These are phyloP conservation scores for Sisor rabdophorus DNA, from an alignment of 2,113 vertebrate genomes.

Conservation along the genomic window DNA sequence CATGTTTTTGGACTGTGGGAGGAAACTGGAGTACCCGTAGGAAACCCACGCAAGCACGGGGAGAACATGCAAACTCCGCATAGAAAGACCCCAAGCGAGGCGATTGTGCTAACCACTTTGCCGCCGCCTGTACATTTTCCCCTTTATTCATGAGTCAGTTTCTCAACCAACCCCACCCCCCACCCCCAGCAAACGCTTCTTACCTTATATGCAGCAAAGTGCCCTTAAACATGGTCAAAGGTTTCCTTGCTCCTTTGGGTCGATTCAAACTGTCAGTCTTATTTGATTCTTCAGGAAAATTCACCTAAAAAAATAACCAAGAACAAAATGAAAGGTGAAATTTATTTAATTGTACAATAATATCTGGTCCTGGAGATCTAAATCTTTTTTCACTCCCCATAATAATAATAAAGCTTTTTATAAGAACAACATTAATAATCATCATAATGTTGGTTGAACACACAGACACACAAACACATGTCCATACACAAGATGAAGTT, in stretches of 20 bases:
- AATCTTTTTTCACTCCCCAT: not conserved
- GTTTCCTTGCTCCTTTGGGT: slow-evolving; percentile 80
- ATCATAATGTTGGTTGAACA: not conserved
- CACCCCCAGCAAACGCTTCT: slow-evolving; percentile 1
- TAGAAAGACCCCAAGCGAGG: too few species aligned
- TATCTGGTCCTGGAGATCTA: not conserved
- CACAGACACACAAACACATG: slow-evolving; percentile 7
- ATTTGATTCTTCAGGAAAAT: slow-evolving; percentile 80
- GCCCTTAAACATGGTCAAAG: slow-evolving; percentile 87
- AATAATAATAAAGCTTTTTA: not conserved
- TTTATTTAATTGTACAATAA: not conserved
- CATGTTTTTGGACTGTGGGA: too few species aligned
- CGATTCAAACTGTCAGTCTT: slow-evolving; percentile 74
- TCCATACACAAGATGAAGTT: not conserved
- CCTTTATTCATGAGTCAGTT: too few species aligned
- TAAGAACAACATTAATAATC: not conserved
- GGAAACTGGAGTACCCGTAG: too few species aligned
- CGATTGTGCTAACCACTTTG: too few species aligned
- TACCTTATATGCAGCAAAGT: slow-evolving; percentile 90
- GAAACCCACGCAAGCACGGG: too few species aligned
- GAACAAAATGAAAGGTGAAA: not conserved
- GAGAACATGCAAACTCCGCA: too few species aligned
- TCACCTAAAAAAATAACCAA: slow-evolving; percentile 73
- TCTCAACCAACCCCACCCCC: not conserved
- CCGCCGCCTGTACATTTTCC: not conserved